Base-by-base conservation (phyloP, 1,140 invertebrate species). In the Drosophila lacertosa region DNA sequence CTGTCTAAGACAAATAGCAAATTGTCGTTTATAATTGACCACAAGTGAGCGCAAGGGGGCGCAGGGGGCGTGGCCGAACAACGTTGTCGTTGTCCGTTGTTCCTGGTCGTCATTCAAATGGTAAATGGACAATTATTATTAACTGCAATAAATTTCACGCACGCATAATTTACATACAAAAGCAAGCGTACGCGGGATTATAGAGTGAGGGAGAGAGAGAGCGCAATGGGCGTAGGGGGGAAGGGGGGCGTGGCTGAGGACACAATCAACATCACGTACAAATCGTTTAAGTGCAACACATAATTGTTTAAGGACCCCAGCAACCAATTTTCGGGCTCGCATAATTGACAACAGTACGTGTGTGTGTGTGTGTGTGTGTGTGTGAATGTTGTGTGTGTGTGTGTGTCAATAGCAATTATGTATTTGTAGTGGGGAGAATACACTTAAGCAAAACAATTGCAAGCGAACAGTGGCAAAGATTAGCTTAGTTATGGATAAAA, bases 101-200 rank as follows among this genome's bases (percentile, higher is more conserved):
- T 67, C 65, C 57, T 75, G 70, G 79, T 65, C 58, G 77, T 76
- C 67, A 64, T 88, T 77, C 77, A 62, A 59, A 68, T 32, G 3
- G 70, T 74, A 81, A 88, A 88, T 83, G 82, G 82, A 88, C 82
- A 88, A 88, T 88, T 88, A 88, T 88, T 88, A 88, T 88, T 88
- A 82, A 88, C 82, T 88, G 82, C 82, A 88, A 88, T 88, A 88
- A 88, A 88, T 88, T 88, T 88, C 82, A 88, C 82, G 82, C 82
- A 88, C 82, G 82, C 82, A 88, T 74, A 88, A 88, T 88, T 88
- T 88, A 88, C 82, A 88, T 88, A 74, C 65, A 55, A 55, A 60
- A 54, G 74, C 74, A 81, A 84, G 77, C 72, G 65, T 86, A 66
- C 47, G 57, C 37, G 22, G 71, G 50, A 62, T 44, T 60, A 39